Base-by-base conservation (phyloP, 2,113 vertebrate genomes). In the Plectropomus leopardus region DNA sequence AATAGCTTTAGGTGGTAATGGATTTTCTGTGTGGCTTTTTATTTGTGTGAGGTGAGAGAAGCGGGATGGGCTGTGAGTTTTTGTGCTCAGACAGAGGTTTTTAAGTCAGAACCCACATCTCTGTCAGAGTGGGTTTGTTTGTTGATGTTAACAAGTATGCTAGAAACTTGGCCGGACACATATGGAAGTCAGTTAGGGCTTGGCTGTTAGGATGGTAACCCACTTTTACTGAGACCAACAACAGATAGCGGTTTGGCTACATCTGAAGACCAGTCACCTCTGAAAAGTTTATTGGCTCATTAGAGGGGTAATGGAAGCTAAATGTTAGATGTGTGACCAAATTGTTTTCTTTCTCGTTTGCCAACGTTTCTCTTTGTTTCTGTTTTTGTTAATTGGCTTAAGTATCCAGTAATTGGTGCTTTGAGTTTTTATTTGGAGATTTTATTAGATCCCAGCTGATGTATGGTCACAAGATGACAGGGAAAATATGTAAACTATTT, bases 281-380 rank as follows among this genome's bases (percentile, higher is more conserved):
- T 0, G 5, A 60, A 77, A 78, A 45, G 55, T 89, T 88, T 91
- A 86, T 79, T 76, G 69, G 58, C 84, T 92, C 87, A 86, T 91
- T 91, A 92, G 79, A 82, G 60, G n/a, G 3, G 55, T 85, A 78
- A 83, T 68, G 70, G 73, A 83, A 63, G 75, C 59, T 74, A 78
- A 80, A 83, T 85, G 84, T 85, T 82, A 65, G 66, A 88, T 82
- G 73, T 89, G 80, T 78, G 65, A 88, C 64, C 74, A 91, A 90
- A 89, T 76, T 76, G 67, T 86, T 88, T 90, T 88, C 74, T 76
- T 50, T 83, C 61, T 75, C 58, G 44, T 83, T 82, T 72, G 42
- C 67, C 71, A 77, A 45, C 36, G 44, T 77, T 19, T 69, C 32
- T 64, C 61, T 90, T 87, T 79, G 70, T 82, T 85, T 84, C 34